These are phyloP conservation scores for Excalfactoria chinensis DNA, from an alignment of 2,113 vertebrate genomes.

Conservation along the genomic window DNA sequence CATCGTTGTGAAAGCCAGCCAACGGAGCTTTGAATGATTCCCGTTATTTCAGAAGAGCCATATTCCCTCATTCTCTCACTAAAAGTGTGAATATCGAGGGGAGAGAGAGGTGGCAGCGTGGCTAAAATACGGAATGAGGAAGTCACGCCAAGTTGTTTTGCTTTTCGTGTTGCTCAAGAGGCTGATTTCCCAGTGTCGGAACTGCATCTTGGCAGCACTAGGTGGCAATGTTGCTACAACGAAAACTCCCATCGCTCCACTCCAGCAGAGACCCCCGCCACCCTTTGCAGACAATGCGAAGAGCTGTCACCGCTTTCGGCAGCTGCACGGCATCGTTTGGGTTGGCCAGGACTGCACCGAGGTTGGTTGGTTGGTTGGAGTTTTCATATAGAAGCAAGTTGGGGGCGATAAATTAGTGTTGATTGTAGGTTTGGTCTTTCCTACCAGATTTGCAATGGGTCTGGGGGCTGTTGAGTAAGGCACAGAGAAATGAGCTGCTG, in stretches of 20 bases:
- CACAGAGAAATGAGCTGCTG: not conserved
- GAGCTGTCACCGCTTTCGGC: rapidly evolving
- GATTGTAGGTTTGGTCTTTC: not conserved
- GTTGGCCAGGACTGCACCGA: not conserved
- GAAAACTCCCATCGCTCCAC: constrained; percentile 17
- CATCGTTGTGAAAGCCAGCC: not conserved
- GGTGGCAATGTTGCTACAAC: constrained; percentile 83
- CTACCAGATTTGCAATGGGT: not conserved
- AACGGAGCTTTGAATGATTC: constrained; percentile 3
- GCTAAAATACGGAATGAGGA: not conserved
- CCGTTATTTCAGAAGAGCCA: not conserved
- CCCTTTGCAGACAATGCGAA: not conserved
- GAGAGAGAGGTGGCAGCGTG: not conserved
- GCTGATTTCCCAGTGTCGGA: not conserved
- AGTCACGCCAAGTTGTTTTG: not conserved
- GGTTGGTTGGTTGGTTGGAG: not conserved
- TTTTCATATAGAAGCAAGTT: rapidly evolving
- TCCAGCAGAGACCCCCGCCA: not conserved
- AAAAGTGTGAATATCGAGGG: not conserved
- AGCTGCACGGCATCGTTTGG: not conserved
- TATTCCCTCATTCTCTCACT: not conserved
- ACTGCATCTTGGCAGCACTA: constrained; percentile 60
- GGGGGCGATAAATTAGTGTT: rapidly evolving
- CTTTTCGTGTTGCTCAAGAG: rapidly evolving
- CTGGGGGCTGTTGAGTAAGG: not conserved